phyloP scores from a whole-genome alignment of 2,113 vertebrate species.

The Cacatua alba region DNA sequence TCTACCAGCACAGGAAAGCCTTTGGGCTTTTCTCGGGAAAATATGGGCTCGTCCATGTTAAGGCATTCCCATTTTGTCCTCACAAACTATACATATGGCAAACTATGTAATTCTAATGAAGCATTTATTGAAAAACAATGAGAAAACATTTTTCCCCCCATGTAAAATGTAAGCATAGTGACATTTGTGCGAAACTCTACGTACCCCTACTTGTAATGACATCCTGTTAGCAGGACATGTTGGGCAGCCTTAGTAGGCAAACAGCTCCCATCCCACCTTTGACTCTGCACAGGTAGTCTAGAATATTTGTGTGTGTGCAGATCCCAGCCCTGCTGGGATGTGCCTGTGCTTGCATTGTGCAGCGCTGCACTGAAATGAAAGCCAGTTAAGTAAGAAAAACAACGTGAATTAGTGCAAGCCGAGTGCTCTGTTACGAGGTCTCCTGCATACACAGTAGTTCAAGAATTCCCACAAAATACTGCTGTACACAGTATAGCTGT shows the following conservation, averaged over 20 bases:
- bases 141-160: not conserved
- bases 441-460: not conserved
- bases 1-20: not conserved
- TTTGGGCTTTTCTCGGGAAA: not conserved
- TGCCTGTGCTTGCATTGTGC: not conserved
- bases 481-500: not conserved
- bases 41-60: not conserved
- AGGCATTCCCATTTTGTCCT: not conserved
- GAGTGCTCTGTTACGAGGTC: not conserved
- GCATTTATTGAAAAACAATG: not conserved
- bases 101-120: not conserved
- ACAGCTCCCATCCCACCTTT: not conserved
- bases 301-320: not conserved
- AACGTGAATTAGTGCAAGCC: not conserved
- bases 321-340: not conserved
- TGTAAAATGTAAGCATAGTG: not conserved
- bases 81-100: not conserved
- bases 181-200: not conserved
- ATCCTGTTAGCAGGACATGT: no score
- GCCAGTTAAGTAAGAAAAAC: not conserved
- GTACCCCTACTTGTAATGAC: accelerated
- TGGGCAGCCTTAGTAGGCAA: not conserved
- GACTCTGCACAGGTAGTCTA: accelerated
- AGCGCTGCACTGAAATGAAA: not conserved
- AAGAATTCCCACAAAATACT: not conserved